A percentile compares a stretch with the other conserved stretches of the same genome.
Conservation (phyloP, 2,888 invertebrate genomes). For the Xanthia icteritia region DNA sequence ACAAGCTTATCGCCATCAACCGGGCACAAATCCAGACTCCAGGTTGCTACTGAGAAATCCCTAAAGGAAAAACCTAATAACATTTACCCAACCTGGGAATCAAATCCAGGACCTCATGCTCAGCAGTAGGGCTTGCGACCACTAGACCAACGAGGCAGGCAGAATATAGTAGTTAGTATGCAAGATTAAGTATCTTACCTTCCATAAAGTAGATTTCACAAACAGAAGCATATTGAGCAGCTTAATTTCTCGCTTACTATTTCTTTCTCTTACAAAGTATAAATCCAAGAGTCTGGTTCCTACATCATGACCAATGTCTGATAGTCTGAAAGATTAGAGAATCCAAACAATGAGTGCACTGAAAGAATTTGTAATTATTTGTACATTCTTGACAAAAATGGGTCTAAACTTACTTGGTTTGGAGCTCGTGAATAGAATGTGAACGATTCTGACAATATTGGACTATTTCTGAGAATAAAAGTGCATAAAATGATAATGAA, state of each 20-base stretch:
- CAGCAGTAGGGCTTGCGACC: no score
- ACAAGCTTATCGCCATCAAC: no score
- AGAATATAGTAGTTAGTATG: neutral
- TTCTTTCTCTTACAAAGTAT: constrained; percentile 97
- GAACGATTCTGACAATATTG: constrained; percentile 99
- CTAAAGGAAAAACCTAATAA: no score
- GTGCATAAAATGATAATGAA: constrained; percentile 97
- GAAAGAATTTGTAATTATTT: neutral
- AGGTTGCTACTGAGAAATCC: no score
- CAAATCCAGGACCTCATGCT: no score
- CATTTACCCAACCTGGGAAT: no score
- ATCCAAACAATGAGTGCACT: neutral
- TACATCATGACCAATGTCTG: constrained; percentile 98
- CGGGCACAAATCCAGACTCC: no score
- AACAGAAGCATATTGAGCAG: constrained; percentile 98
- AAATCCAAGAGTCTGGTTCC: constrained; percentile 98
- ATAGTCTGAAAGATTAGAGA: constrained; percentile 91
- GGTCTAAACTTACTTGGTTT: constrained; percentile 94
- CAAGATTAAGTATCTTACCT: constrained; percentile 88
- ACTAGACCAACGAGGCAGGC: no score
- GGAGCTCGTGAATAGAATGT: constrained; percentile 98
- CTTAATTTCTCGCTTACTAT: constrained; percentile 98
- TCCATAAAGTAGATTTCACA: constrained; percentile 99
- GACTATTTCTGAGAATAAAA: constrained; percentile 99
- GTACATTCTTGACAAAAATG: neutral